Evolutionary conservation across 1,140 invertebrate species (phyloP), one percentile per base, ranked within the genome.

Genomic region (Drosophila pectinifera): DNA sequence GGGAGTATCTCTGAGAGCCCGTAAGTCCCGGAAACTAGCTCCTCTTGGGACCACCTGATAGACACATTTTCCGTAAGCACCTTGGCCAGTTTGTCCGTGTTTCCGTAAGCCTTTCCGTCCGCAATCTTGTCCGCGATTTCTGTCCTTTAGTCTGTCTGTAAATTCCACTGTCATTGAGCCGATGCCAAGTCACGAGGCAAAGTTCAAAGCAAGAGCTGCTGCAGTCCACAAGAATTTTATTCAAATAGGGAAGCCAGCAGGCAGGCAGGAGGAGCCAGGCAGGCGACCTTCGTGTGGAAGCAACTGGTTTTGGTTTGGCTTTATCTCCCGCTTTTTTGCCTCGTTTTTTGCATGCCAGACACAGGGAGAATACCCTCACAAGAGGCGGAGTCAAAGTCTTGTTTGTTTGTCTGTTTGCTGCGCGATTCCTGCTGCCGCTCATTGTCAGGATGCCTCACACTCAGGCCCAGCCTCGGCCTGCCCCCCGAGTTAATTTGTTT

Each of bases 201-300:
- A 88, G 83, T 88, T 86, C 83, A 86, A 83, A 88, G 79, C 61
- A 55, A 63, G 56, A 61, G 43, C 64, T 81, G 54, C 72, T 81
- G 79, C 73, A 80, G 49, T 69, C 61, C 45, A 31, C 26, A 53
- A 49, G 70, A 88, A 68, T 75, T 46, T 46, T 80, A 86, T 83
- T 76, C 70, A 79, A 88, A 83, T 82, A 68, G 67, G 43, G 38
- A 72, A 24, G 54, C 26, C 43, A 65, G 7, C 48, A 51, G 13
- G 46, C 31, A 55, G 31, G 41, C 36, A 24, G 54, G 22, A 20
- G 51, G 13, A 39, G 58, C 41, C 51, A 38, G 46, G 20, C 45
- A 36, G 42, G 70, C 83, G 76, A 88, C 83, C 83, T 88, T 88
- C 55, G 62, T 70, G 54, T 58, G 64, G 73, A 85, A 77, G 81